A percentile compares a stretch with the other conserved stretches of the same genome.
These are phyloP conservation scores for Sebastolobus alascanus DNA, from an alignment of 2,797 vertebrate species.

Conservation along the genomic window DNA sequence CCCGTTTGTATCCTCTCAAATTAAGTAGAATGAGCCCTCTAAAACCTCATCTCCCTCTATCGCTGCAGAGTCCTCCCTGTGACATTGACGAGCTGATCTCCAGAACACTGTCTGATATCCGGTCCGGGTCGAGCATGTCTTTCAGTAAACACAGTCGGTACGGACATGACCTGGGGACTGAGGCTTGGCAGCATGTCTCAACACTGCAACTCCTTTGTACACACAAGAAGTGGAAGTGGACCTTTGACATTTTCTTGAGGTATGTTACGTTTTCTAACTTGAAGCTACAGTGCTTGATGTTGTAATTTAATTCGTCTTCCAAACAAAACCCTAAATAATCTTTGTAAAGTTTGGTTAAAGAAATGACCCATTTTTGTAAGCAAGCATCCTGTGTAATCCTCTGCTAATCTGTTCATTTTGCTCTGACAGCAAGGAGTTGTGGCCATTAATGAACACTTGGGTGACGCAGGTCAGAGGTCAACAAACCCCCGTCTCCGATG, in stretches of 20 bases:
- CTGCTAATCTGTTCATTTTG: constrained; percentile 17
- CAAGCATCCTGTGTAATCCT: background rate
- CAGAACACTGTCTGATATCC: constrained; percentile 87
- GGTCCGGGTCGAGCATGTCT: constrained; percentile 83
- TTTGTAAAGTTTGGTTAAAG: background rate
- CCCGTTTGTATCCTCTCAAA: background rate
- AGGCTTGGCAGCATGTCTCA: constrained; percentile 91
- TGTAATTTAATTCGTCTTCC: background rate
- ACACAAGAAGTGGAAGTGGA: constrained; percentile 93
- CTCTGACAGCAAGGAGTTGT: constrained; percentile 90
- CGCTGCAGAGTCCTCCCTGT: constrained; percentile 86
- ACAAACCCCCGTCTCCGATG: constrained; percentile 83
- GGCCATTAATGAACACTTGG: constrained; percentile 97
- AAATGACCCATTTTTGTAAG: background rate
- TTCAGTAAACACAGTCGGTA: constrained; percentile 86
- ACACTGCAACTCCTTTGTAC: constrained; percentile 92
- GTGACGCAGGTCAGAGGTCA: constrained; percentile 88
- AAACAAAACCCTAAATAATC: background rate
- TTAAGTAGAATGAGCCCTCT: background rate
- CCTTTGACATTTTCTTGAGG: constrained; percentile 91
- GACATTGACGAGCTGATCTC: constrained; percentile 88
- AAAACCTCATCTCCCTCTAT: constrained; percentile 31
- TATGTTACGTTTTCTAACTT: constrained; percentile 15
- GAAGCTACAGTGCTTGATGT: background rate
- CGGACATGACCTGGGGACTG: constrained; percentile 89